These are phyloP conservation scores for Acinonyx jubatus DNA, from an alignment of 2,113 vertebrate species.

Conservation along the genomic window DNA sequence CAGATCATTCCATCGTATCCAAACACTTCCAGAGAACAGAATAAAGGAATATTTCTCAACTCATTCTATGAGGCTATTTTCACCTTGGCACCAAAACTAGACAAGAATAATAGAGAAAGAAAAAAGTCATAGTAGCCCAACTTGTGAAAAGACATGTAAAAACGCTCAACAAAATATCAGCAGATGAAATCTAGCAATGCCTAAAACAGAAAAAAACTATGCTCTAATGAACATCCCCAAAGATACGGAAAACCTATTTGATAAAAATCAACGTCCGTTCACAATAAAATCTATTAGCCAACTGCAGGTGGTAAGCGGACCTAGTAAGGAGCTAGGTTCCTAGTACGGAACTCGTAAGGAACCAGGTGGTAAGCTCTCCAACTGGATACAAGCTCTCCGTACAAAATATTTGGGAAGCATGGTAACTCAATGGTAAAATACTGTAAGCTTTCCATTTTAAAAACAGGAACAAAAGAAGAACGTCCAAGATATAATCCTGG, in stretches of 20 bases:
- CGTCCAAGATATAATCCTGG: neutral
- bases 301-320: neutral
- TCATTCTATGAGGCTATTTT: slow-evolving; percentile 9
- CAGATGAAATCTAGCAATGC: neutral
- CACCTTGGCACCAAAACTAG: neutral
- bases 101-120: slow-evolving; percentile 14
- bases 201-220: neutral
- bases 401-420: neutral
- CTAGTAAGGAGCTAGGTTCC: no score
- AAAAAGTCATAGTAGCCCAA: neutral
- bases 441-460: neutral
- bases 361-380: neutral
- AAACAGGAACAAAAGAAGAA: slow-evolving; percentile 22
- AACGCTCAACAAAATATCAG: slow-evolving; percentile 33
- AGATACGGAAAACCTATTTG: neutral
- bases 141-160: neutral
- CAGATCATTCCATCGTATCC: neutral
- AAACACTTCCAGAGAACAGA: slow-evolving; percentile 2
- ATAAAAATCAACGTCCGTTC: neutral
- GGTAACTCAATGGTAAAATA: neutral
- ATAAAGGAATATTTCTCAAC: neutral
- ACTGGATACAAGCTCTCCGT: neutral
- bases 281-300: neutral
- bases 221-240: neutral
- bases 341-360: no score